phyloP scores from a whole-genome alignment of 2,113 vertebrate species.

The Condylura cristata region DNA sequence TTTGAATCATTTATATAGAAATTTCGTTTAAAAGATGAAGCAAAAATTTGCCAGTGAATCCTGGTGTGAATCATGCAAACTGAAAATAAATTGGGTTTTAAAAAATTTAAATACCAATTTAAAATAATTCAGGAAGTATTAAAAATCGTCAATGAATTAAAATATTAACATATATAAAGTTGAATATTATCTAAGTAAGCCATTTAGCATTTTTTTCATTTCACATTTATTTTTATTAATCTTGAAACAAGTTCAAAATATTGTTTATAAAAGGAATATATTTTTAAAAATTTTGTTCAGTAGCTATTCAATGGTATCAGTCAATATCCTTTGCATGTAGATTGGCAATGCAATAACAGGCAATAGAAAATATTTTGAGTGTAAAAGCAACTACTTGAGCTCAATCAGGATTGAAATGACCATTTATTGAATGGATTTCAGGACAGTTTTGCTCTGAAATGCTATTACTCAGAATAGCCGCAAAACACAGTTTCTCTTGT shows the following conservation, averaged over 20 bases:
- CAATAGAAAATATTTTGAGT: background rate
- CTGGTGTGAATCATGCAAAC: background rate
- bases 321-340: background rate
- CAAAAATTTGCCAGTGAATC: background rate
- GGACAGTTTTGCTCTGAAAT: background rate
- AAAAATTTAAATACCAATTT: background rate
- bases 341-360: background rate
- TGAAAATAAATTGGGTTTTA: background rate
- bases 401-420: background rate
- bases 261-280: background rate
- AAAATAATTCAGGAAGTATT: conserved; percentile 12
- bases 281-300: background rate
- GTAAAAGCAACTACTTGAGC: background rate
- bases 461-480: background rate
- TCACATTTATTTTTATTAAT: background rate
- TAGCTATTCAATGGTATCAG: background rate
- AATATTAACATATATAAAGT: background rate
- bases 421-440: background rate
- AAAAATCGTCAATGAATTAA: background rate
- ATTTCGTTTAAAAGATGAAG: background rate
- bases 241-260: background rate
- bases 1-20: conserved; percentile 9
- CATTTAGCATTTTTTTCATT: background rate
- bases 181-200: background rate
- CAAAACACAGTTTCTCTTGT: background rate